Evolutionary conservation across 1,140 invertebrate genomes (phyloP), one percentile per base, ranked within the genome.

Genomic region (Leptinotarsa texana): DNA sequence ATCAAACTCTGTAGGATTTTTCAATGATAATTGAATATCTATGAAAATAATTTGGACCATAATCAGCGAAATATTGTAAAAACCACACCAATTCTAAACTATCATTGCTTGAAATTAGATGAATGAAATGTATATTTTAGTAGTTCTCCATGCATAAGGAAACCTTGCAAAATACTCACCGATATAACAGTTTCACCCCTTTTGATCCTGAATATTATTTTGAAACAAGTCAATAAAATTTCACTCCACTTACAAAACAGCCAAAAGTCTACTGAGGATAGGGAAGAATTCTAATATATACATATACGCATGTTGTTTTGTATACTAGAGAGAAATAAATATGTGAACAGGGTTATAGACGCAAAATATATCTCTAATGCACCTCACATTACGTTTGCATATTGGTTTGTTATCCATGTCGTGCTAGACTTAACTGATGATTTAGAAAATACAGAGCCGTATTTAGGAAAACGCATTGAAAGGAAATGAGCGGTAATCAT

Each of bases 181-280:
- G 21, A 24, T 17, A 22, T 61, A 57, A 49, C 11, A 70, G 18
- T 57, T 42, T 70, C 18, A n/a, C 48, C 69, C 21, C 21, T 70
- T 22, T 57, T 70, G n/a, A 21, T 70, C 21, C 13, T 17, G 18
- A 70, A 24, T 33, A 33, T 65, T 48, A 48, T 11, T 65, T 24
- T n/a, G 33, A 63, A 63, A 51, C 51, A 24, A 73, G 71, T 73
- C 62, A 65, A 73, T 73, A 65, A 73, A 73, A 73, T 61, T n/a
- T 24, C 27, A 65, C 63, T 65, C 33, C 27, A 11, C 71, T 63
- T 22, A 11, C 24, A 63, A 42, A 73, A 73, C 71, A 73, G 63
- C 71, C 65, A 47, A 73, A 73, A 61, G 62, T 65, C 71, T 66
- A 73, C 71, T 65, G 21, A 73, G 71, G 62, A 73, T 24, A 49